Evolutionary conservation across 2,888 invertebrate species (phyloP), one percentile per base, ranked within the genome.

Genomic region (Catocala sponsa): DNA sequence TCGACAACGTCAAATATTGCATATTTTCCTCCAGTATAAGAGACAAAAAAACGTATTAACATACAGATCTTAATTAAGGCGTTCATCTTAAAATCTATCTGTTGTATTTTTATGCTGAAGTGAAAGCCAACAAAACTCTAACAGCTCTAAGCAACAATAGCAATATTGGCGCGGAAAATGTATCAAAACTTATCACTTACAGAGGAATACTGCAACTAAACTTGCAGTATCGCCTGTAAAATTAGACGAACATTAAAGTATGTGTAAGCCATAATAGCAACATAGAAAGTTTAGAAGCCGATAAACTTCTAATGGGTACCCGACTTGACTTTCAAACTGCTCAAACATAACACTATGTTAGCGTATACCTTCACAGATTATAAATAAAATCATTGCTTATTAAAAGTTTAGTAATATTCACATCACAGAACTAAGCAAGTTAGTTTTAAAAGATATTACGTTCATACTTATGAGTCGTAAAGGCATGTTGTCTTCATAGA

Each of bases 311-410:
- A 52, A 49, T 32, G 50, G 51, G 44, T 55, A 44, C 25, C 35
- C 12, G 53, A 33, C 54, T 33, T 58, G 46, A 57, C 54, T 55
- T 67, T 59, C 15, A 51, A 57, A 52, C 59, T 33, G 41, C 55
- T 13, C 13, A 47, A n/a, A 53, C 49, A 63, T 33, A 6, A 46
- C 12, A 13, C 10, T 46, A 6, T 10, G 15, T 46, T 15, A 7
- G 9, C 46, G 32, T 48, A 12, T 47, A 47, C 10, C 0, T 47
- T 49, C 5, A 10, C 11, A 9, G 0, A n/a, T 43, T 51, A 51
- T 57, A 57, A 51, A 57, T 50, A 51, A 52, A 48, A 61, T 52
- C 49, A 41, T 53, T 25, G 47, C 52, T 52, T 52, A 61, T 61
- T 52, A 56, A 55, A 61, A 61, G 51, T 61, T 56, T 33, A 33